Percentiles rank a stretch among this genome's conserved stretches.
These are phyloP conservation scores for Python bivittatus DNA, from an alignment of 2,113 vertebrate genomes.

Conservation along the genomic window DNA sequence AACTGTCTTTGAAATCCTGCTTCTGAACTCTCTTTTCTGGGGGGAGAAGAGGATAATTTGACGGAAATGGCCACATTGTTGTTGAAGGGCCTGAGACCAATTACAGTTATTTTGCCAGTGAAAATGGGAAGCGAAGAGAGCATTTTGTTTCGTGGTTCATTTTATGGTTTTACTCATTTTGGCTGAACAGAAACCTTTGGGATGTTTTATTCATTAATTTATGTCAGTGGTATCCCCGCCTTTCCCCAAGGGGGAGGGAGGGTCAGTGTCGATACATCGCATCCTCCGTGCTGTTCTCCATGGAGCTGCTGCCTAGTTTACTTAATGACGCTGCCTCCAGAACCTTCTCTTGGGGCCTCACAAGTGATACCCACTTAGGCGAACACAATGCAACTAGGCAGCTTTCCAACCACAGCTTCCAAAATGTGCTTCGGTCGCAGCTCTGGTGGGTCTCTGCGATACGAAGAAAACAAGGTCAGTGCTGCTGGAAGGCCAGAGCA, in stretches of 20 bases:
- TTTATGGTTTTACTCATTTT: background rate
- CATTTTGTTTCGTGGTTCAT: background rate
- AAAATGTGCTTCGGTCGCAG: no score
- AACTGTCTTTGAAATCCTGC: background rate
- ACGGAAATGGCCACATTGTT: background rate
- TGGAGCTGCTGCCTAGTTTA: background rate
- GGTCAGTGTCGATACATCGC: no score
- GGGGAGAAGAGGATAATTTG: background rate
- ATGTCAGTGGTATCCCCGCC: background rate
- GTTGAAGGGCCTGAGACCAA: background rate
- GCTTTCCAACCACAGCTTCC: no score
- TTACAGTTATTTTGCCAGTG: background rate
- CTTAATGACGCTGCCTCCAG: no score
- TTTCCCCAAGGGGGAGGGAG: background rate
- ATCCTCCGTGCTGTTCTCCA: background rate
- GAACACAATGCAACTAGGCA: no score
- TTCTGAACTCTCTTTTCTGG: background rate
- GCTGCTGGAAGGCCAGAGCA: no score
- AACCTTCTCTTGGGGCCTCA: no score
- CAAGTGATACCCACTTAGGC: no score
- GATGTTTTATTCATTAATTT: background rate
- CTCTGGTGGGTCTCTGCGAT: no score
- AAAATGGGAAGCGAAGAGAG: background rate
- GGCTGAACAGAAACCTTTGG: background rate
- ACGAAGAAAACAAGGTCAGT: no score